Evolutionary conservation across 2,113 vertebrate genomes (phyloP).

Genomic region (Osmerus eperlanus): DNA sequence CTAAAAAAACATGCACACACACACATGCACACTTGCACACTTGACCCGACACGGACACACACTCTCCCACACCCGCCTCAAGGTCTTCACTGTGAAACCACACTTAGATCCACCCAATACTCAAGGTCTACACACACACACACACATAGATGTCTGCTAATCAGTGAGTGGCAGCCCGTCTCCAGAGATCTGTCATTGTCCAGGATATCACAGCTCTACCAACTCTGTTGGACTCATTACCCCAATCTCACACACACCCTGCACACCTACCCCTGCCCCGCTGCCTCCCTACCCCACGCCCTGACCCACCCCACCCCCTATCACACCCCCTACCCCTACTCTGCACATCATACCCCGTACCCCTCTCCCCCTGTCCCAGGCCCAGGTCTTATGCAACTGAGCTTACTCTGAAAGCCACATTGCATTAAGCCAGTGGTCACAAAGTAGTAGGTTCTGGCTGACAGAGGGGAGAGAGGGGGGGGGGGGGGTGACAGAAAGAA

Average conservation of each 20-base stretch:
- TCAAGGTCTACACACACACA: constrained; percentile 10
- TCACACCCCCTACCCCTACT: too few relatives aligned
- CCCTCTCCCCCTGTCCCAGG: constrained; percentile 28
- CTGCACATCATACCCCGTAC: too few relatives aligned
- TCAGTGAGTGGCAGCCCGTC: constrained; percentile 30
- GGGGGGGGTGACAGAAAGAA: constrained; percentile 8
- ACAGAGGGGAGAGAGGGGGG: constrained; percentile 64
- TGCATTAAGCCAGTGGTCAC: constrained; percentile 41
- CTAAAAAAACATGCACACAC: constrained; percentile 1
- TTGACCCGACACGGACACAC: background rate
- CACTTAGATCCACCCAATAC: background rate
- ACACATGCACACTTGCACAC: constrained; percentile 14
- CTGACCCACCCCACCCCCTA: constrained; percentile 34
- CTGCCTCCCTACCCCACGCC: background rate
- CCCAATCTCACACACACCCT: background rate
- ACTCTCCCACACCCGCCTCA: background rate
- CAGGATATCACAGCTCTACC: constrained; percentile 35
- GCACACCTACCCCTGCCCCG: background rate
- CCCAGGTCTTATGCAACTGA: constrained; percentile 54
- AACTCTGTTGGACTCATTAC: constrained; percentile 48
- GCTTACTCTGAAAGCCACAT: constrained; percentile 46
- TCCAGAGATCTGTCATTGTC: constrained; percentile 17
- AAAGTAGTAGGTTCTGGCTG: constrained; percentile 66
- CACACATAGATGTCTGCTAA: constrained; percentile 27
- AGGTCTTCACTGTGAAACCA: too few relatives aligned